Evolutionary conservation across 2,888 invertebrate genomes (phyloP).

Genomic region (Eristalis pertinax): DNA sequence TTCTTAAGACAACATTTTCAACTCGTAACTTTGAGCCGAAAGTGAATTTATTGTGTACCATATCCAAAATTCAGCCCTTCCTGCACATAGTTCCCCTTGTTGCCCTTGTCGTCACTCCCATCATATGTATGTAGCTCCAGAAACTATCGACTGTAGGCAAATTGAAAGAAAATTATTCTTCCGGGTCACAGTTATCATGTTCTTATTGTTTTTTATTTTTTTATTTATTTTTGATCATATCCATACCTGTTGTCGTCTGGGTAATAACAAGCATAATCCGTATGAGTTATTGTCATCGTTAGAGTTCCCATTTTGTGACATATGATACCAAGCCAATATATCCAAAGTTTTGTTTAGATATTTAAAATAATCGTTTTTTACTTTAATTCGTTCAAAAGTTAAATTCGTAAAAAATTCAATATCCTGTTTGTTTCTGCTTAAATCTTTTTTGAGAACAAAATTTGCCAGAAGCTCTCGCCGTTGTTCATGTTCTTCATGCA

Average conservation of each 20-base stretch:
- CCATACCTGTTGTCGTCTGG: not conserved
- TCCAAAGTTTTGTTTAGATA: slow-evolving; percentile 36
- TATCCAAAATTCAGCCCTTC: no score
- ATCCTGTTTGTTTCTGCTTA: slow-evolving; percentile 62
- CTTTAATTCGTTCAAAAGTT: slow-evolving; percentile 53
- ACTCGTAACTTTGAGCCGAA: no score
- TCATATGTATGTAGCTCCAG: no score
- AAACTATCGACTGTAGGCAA: not conserved
- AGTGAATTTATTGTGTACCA: no score
- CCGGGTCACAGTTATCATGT: not conserved
- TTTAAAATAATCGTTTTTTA: slow-evolving; percentile 10
- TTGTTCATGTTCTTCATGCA: not conserved
- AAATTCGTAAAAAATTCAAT: slow-evolving; percentile 21
- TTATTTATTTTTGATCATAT: not conserved
- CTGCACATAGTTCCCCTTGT: no score
- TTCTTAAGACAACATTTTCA: no score
- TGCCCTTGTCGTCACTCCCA: no score
- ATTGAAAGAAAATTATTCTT: not conserved
- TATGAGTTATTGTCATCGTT: not conserved
- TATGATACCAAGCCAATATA: slow-evolving; percentile 19
- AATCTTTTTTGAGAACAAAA: slow-evolving; percentile 4
- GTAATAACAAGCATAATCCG: slow-evolving; percentile 9
- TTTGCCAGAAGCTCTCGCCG: not conserved
- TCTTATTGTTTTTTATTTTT: not conserved
- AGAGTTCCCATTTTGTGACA: slow-evolving; percentile 19